Evolutionary conservation across 2,113 vertebrate species (phyloP).

Genomic region (Solea solea): DNA sequence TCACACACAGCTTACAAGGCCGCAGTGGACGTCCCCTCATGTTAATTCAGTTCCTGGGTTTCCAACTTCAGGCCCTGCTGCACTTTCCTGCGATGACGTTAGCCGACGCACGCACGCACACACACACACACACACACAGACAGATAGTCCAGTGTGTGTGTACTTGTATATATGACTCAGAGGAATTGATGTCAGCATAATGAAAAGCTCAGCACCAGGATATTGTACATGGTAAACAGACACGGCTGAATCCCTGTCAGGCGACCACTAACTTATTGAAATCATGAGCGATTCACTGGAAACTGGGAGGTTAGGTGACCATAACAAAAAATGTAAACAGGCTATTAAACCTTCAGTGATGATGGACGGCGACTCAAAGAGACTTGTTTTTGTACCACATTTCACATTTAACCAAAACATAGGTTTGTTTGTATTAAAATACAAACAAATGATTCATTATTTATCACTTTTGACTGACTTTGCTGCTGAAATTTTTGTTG

Average conservation of each 20-base stretch:
- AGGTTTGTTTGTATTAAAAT: too few species aligned
- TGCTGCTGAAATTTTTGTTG: too few species aligned
- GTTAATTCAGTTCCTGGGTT: slow-evolving; percentile 32
- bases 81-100: slow-evolving; percentile 10
- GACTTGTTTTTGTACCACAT: too few species aligned
- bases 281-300: slow-evolving; percentile 7
- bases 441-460: too few species aligned
- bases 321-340: not conserved
- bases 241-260: slow-evolving; percentile 5
- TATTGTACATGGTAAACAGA: slow-evolving; percentile 13
- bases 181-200: slow-evolving; percentile 32
- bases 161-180: slow-evolving; percentile 36
- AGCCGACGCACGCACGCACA: not conserved
- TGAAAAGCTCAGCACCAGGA: slow-evolving; percentile 39
- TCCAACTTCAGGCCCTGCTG: slow-evolving; percentile 28
- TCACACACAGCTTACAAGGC: slow-evolving; percentile 6
- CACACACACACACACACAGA: not conserved
- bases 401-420: too few species aligned
- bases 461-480: too few species aligned
- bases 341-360: too few species aligned
- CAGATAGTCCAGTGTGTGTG: slow-evolving; percentile 2
- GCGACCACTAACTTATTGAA: not conserved
- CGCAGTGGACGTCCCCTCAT: slow-evolving; percentile 13
- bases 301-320: too few species aligned
- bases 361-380: too few species aligned